phyloP scores from a whole-genome alignment of 23 tunicate species.

The Diplosoma virens region DNA sequence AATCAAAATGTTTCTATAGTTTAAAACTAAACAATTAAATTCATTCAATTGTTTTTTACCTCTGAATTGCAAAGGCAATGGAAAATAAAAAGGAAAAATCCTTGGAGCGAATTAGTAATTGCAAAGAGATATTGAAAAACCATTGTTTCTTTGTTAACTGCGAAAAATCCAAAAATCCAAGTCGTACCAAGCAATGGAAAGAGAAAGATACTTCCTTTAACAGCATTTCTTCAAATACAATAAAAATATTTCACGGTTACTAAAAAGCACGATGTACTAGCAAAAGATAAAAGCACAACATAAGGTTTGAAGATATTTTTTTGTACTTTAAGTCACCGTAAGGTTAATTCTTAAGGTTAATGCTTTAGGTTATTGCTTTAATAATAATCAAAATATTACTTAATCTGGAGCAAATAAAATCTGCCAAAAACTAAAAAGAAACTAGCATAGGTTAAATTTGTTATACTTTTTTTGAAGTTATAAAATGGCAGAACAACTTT shows the following conservation, averaged over 20 bases:
- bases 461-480: not conserved
- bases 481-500: too few relatives aligned
- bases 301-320: too few relatives aligned
- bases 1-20: not conserved
- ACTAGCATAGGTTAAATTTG: not conserved
- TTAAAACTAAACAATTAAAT: not conserved
- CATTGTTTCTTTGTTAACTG: conserved; percentile 59
- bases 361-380: too few relatives aligned
- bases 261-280: too few relatives aligned
- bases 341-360: too few relatives aligned
- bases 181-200: conserved; percentile 87
- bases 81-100: conserved; percentile 80
- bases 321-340: too few relatives aligned
- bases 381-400: too few relatives aligned
- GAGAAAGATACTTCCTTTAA: conserved; percentile 85
- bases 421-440: not conserved
- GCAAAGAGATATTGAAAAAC: conserved; percentile 86
- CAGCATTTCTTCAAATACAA: conserved; percentile 60
- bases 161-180: conserved; percentile 77
- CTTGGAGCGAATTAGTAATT: conserved; percentile 75
- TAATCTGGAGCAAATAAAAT: not conserved
- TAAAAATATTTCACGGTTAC: too few relatives aligned
- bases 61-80: conserved; percentile 95
- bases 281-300: too few relatives aligned
- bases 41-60: conserved; percentile 18